These are phyloP conservation scores for Neodon shergylaensis DNA, from an alignment of 2,113 vertebrate species.

Conservation along the genomic window DNA sequence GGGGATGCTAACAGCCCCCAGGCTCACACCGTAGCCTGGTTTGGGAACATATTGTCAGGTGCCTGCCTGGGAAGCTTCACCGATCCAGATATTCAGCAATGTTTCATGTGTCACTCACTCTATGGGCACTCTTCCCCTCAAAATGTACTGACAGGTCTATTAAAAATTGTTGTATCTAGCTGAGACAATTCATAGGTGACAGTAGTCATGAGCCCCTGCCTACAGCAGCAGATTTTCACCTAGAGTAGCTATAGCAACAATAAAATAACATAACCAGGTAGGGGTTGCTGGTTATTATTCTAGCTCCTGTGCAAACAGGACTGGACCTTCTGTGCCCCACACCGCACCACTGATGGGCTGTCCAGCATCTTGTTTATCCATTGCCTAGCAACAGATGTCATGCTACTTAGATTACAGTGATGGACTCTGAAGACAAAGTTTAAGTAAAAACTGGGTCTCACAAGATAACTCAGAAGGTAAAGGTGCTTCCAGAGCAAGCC, in stretches of 20 bases:
- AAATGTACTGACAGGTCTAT: not conserved
- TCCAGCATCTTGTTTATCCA: not conserved
- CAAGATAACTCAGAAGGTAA: not conserved
- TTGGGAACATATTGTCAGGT: too few species aligned
- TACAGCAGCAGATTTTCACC: not conserved
- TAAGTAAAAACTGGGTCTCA: not conserved
- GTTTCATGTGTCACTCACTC: not conserved
- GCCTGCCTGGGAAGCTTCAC: not conserved
- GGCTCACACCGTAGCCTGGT: not conserved
- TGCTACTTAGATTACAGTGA: not conserved
- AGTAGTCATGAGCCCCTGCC: not conserved
- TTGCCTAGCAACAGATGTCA: conserved; percentile 22
- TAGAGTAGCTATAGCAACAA: not conserved
- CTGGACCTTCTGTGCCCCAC: not conserved
- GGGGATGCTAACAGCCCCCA: not conserved
- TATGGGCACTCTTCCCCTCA: not conserved
- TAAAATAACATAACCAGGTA: not conserved
- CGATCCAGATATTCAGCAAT: too few species aligned
- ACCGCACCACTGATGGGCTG: not conserved
- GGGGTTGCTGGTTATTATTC: not conserved
- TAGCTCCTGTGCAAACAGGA: not conserved
- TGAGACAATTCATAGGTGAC: conserved; percentile 5
- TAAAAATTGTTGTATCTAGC: not conserved
- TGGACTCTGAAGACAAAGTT: not conserved
- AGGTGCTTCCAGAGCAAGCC: not conserved